Percentiles rank a stretch among this genome's conserved stretches.
These are phyloP conservation scores for Saturnia japonica DNA, from an alignment of 2,888 invertebrate species.

Conservation along the genomic window DNA sequence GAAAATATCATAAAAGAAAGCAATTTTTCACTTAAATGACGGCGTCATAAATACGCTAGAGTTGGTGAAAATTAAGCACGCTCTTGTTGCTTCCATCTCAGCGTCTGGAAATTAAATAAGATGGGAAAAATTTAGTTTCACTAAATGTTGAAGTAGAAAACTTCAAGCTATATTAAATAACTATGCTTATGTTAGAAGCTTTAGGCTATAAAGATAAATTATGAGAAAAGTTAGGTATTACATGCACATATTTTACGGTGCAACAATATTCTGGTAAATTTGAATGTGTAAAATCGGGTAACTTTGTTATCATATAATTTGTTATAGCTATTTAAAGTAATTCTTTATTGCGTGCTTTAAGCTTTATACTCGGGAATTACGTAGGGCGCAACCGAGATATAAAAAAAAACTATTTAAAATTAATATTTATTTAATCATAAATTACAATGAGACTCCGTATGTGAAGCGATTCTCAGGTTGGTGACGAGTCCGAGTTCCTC, in stretches of 20 bases:
- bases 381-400: too few relatives aligned
- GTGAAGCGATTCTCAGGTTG: too few relatives aligned
- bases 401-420: too few relatives aligned
- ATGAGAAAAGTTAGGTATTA: background rate
- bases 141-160: slow-evolving; percentile 27
- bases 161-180: background rate
- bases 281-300: background rate
- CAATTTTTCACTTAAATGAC: slow-evolving; percentile 63
- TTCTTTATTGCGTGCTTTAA: too few relatives aligned
- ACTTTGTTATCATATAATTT: background rate
- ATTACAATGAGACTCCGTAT: too few relatives aligned
- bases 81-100: slow-evolving; percentile 53
- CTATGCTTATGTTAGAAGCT: background rate
- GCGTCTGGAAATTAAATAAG: slow-evolving; percentile 37
- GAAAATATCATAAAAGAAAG: slow-evolving; percentile 64
- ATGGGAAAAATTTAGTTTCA: slow-evolving; percentile 32
- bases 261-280: background rate
- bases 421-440: too few relatives aligned
- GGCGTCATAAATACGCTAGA: slow-evolving; percentile 59
- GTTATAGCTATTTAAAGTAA: too few relatives aligned
- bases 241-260: background rate
- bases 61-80: slow-evolving; percentile 65
- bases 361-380: too few relatives aligned
- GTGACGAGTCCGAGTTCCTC: too few relatives aligned
- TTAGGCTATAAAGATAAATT: background rate